Evolutionary conservation across 2,888 invertebrate species (phyloP).

Genomic region (Nymphalis polychloros): DNA sequence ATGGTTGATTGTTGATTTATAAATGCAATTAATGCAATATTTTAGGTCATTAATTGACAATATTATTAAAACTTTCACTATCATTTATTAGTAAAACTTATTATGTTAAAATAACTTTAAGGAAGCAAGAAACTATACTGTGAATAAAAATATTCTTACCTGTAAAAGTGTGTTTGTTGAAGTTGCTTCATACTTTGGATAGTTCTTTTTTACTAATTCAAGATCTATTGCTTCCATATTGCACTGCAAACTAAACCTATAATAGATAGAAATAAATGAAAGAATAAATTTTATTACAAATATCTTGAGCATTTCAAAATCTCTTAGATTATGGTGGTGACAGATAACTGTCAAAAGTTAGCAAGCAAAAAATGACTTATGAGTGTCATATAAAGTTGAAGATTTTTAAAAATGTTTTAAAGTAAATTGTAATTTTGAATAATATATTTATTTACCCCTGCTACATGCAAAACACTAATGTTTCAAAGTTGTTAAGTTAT

Average conservation of each 20-base stretch:
- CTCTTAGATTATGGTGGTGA: conserved; percentile 25
- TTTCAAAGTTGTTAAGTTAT: too few species aligned
- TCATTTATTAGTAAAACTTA: too few species aligned
- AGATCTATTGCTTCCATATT: conserved; percentile 15
- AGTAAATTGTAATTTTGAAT: background rate
- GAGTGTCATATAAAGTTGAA: conserved; percentile 7
- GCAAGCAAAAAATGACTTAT: conserved; percentile 27
- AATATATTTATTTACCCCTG: background rate
- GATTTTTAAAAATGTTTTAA: background rate
- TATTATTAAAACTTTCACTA: too few species aligned
- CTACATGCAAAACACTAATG: background rate
- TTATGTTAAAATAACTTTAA: too few species aligned
- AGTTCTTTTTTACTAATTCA: background rate
- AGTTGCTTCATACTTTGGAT: conserved; percentile 13
- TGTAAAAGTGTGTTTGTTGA: conserved; percentile 2
- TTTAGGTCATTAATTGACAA: too few species aligned
- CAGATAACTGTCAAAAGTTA: conserved; percentile 34
- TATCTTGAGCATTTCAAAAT: conserved; percentile 23
- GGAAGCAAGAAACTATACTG: background rate
- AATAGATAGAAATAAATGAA: conserved; percentile 25
- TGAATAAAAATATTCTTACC: conserved; percentile 25
- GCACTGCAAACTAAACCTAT: conserved; percentile 17
- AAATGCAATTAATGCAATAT: too few species aligned
- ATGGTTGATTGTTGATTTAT: too few species aligned
- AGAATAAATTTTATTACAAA: conserved; percentile 6